phyloP scores from a whole-genome alignment of 1,140 invertebrate species.

The Grapholita molesta region DNA sequence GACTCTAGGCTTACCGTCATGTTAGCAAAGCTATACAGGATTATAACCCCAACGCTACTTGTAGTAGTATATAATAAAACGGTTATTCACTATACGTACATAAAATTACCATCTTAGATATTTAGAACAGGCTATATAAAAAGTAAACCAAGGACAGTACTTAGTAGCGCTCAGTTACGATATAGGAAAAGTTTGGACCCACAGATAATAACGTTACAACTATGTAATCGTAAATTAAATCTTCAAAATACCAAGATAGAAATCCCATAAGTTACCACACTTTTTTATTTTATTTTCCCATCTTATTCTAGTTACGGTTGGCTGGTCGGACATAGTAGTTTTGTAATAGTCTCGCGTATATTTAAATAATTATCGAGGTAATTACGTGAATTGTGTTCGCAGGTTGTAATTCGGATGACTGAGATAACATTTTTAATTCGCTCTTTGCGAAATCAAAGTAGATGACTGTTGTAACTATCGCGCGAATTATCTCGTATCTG shows the following conservation, averaged over 20 bases:
- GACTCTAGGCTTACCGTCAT: neutral
- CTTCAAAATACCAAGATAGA: neutral
- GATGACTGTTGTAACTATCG: neutral
- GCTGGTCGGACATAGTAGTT: neutral
- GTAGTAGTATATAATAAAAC: too few relatives aligned
- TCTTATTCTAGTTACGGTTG: neutral
- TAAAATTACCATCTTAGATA: too few relatives aligned
- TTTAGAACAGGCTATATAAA: too few relatives aligned
- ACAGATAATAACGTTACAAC: too few relatives aligned
- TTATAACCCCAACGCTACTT: too few relatives aligned
- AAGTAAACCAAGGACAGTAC: too few relatives aligned
- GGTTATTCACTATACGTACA: too few relatives aligned
- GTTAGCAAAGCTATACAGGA: too few relatives aligned
- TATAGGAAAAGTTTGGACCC: neutral
- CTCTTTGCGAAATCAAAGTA: neutral
- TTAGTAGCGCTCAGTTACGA: too few relatives aligned
- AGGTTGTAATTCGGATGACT: neutral
- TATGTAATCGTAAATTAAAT: neutral
- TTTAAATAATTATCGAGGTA: slow-evolving; percentile 10
- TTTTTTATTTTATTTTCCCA: neutral
- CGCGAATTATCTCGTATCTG: neutral
- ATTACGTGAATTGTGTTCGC: slow-evolving; percentile 13
- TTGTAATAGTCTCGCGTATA: neutral
- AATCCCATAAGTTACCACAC: neutral
- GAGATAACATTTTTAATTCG: slow-evolving; percentile 11